Evolutionary conservation across 2,113 vertebrate genomes (phyloP), one percentile per base, ranked within the genome.

Genomic region (Bostrychus sinensis): DNA sequence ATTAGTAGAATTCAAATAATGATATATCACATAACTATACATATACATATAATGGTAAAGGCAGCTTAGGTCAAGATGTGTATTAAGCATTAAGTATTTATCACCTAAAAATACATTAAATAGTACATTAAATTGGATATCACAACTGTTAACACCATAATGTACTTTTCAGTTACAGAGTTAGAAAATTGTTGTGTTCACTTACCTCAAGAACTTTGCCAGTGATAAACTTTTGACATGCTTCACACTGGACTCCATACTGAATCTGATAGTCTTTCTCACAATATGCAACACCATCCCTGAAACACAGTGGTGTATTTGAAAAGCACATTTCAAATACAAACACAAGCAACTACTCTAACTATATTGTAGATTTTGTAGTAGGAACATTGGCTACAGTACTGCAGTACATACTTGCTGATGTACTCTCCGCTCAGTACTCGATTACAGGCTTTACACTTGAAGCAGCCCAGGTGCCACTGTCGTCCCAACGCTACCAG

Each of bases 401-500:
- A n/a, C 23, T 28, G 12, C 14, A 30, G 30, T 38, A 75, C 92
- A 94, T 91, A 98, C 96, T 97, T 99, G 95, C 95, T 98, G 91
- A 99, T 98, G 82, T 98, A 99, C 75, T 99, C 96, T 37, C 95
- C 96, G 0, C 93, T 98, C 48, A 99, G 93, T 25, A 96, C 94
- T 70, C 94, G 96, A 8, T 89, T 89, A 5, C 97, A 99, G 78
- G 91, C 82, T 82, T 93, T 96, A 84, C 96, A 99, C 81, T 97
- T 99, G 69, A 99, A 99, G 87, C 97, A 99, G 7, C 97, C 97
- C 48, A 99, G 86, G 80, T 99, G 97, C 97, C 97, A 99, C 71
- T 96, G 96, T 62, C 91, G 92, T 1, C 95, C 95, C 71, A 99
- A 89, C 0, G 97, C 97, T 45, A 98, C 81, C 81, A 99, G 64